Base-by-base conservation (phyloP, 1,140 invertebrate genomes). In the Pentalonia nigronervosa region DNA sequence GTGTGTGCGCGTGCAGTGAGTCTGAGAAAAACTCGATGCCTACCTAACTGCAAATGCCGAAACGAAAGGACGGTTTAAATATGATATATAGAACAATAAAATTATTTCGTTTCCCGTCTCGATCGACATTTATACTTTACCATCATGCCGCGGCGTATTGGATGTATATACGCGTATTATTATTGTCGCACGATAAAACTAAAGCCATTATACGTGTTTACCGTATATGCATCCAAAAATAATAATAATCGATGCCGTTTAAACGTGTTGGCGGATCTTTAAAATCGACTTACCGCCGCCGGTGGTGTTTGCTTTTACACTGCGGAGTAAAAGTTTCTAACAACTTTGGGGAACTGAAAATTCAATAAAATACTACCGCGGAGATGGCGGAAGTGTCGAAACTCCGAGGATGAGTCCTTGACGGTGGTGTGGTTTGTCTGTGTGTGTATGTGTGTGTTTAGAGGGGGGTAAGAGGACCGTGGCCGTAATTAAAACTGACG, bases 261-360 rank as follows among this genome's bases (percentile, higher is more conserved):
- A 48, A 87, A 87, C 84, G 84, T 47, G 41, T n/a, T 14, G 7
- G 30, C 17, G 17, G 86, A 34, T n/a, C 41, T 86, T 86, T 86
- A n/a, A 86, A 86, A 86, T 86, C 25, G 36, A 86, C 83, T 86
- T 47, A 87, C 84, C 9, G 21, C 41, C 41, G 83, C 9, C 41
- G 84, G 25, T 7, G 47, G 30, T 30, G 86, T 88, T 48, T 34
- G 47, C n/a, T 20, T 50, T 50, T 50, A 47, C 41, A 34, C n/a
- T 30, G 45, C 25, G 1, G 47, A 88, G 86, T 50, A 50, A 88
- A 88, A 88, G 86, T 88, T 88, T 88, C 47, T 14, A 34, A 88
- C 47, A 17, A 88, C 47, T 88, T 30, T 47, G 17, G 86, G 86
- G 86, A 50, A 50, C 50, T 21, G 86, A 34, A 88, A 88, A 50